Evolutionary conservation across 2,797 vertebrate genomes (phyloP), one percentile per base, ranked within the genome.

Genomic region (Crenuchus spilurus): DNA sequence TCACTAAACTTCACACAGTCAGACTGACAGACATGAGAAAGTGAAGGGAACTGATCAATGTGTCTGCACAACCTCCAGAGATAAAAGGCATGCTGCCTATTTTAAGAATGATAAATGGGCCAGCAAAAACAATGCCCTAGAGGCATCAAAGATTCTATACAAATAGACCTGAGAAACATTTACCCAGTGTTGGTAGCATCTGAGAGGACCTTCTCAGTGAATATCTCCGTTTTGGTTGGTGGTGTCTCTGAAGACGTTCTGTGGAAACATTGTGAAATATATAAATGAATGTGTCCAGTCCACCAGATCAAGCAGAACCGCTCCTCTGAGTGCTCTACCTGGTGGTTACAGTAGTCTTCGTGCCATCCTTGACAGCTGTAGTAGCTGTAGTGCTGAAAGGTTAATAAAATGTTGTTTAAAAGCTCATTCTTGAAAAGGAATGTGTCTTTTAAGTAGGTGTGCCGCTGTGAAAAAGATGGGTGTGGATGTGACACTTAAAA

Each of bases 181-280:
- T 86, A 93, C 91, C 71, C 79, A 77, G 84, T 85, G 80, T 64
- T 86, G 57, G 85, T 83, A 46, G 86, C 31, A 61, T 82, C 83
- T 35, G 74, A 62, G 70, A 84, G 48, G 49, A 92, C 86, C 1
- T 86, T 75, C 4, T 93, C 84, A 4, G 58, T 81, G 76, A 92
- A 87, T 0, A 82, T 84, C 14, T 82, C 86, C 0, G 84, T 81
- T 70, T 79, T 88, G 51, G 70, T 74, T 39, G 87, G 68, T 22
- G 84, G 67, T 80, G 81, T 88, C 10, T 71, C 37, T 62, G 64
- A 82, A 69, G 87, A 41, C 24, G 86, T 84, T 10, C 90, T 92
- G 66, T 11, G 52, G 65, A 58, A 22, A 73, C 20, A 28, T 26
- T 35, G 8, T 35, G 33, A 35, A 35, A n/a, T 44, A n/a, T n/a